Evolutionary conservation across 2,797 vertebrate species (phyloP), one percentile per base, ranked within the genome.

Genomic region (Synaphobranchus kaupii): DNA sequence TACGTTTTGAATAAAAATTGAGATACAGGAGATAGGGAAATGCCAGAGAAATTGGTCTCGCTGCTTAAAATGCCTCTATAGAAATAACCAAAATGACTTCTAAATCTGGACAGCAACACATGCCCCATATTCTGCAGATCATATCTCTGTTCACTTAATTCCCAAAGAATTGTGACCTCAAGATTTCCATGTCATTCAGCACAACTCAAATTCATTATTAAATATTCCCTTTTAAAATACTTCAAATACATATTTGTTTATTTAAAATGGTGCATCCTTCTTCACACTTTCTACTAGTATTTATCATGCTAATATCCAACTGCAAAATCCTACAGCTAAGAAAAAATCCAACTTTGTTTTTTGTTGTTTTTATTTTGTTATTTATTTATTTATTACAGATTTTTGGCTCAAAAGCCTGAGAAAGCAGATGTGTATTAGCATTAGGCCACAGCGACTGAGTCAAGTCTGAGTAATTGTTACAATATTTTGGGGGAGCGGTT

Each of bases 371-470:
- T 52, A 3, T 54, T 54, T 54, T 54, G 13, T 56, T 56, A 39
- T 1, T 39, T 39, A 39, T 56, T 52, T 52, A 9, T 15, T 83
- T 83, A 31, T 54, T 83, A 44, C 47, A 17, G 91, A 44, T 9
- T 89, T 76, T 89, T 93, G 90, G 90, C 90, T 91, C 85, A 84
- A 84, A 22, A 31, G 88, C 91, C 76, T 89, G 78, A 90, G 87
- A 92, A 86, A 89, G 84, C 93, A 93, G 91, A 91, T 94, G 92
- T 71, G 54, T 91, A 84, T 91, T 86, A 91, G 85, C 84, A 90
- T 91, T 83, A 90, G 71, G 86, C 88, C 0, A 48, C 86, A 88
- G 56, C 89, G 86, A 87, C 88, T 92, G 88, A 94, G 91, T 94
- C 91, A 91, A 50, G 86, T 71, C 88, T 90, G 89, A 92, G 87